These are phyloP conservation scores for Pungitius pungitius DNA, from an alignment of 2,113 vertebrate species.

Conservation along the genomic window DNA sequence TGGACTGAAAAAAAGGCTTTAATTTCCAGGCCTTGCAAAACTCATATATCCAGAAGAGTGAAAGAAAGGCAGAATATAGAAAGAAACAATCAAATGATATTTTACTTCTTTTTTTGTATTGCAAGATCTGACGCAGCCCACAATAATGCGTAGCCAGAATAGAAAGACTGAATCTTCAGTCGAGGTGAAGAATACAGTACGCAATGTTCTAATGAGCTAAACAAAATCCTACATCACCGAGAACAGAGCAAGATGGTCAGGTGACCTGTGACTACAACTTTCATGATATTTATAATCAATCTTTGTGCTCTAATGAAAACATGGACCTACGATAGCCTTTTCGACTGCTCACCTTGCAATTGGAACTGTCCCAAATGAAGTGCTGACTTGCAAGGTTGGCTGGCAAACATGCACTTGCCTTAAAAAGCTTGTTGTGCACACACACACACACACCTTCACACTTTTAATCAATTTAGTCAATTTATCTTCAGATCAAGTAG, in stretches of 20 bases:
- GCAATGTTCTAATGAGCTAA: neutral
- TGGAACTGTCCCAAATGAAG: neutral
- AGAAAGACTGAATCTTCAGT: neutral
- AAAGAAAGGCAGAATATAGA: slow-evolving; percentile 24
- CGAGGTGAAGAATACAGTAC: neutral
- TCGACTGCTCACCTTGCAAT: neutral
- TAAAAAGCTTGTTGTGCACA: neutral
- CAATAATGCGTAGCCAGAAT: neutral
- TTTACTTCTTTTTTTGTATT: neutral
- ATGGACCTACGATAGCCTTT: neutral
- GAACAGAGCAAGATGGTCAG: neutral
- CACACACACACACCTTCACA: neutral
- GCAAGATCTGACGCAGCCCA: neutral
- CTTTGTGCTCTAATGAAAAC: neutral
- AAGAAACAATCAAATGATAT: slow-evolving; percentile 12
- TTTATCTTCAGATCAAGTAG: neutral
- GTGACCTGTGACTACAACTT: neutral
- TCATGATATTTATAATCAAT: neutral
- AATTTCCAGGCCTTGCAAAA: slow-evolving; percentile 45
- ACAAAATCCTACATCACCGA: neutral
- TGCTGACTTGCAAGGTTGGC: neutral
- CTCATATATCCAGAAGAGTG: slow-evolving; percentile 42
- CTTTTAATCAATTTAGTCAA: neutral
- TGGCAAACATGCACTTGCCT: neutral
- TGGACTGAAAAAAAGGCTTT: slow-evolving; percentile 67